A percentile compares a stretch with the other conserved stretches of the same genome.
Conservation (phyloP, 2,113 vertebrate species). For the Pteropus alecto region DNA sequence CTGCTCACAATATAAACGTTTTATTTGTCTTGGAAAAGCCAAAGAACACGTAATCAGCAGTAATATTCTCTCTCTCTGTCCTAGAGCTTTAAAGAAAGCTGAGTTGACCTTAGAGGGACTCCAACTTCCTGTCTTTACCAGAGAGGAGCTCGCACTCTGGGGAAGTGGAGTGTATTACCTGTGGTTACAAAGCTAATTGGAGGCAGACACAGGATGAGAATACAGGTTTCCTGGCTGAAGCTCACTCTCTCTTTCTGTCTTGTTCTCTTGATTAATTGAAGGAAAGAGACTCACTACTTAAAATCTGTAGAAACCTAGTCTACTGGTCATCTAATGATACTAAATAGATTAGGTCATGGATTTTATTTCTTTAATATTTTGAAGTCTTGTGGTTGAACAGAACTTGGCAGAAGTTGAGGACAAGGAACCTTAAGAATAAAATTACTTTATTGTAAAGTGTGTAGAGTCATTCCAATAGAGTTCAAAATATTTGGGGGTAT, state of each 20-base stretch:
- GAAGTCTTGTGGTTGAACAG: conserved; percentile 30
- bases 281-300: conserved; percentile 37
- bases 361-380: conserved; percentile 17
- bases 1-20: conserved; percentile 20
- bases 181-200: neutral
- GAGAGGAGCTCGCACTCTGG: neutral
- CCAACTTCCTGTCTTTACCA: neutral
- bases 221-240: neutral
- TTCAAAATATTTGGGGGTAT: neutral
- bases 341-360: neutral
- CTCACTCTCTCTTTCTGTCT: fast-evolving
- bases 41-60: conserved; percentile 37
- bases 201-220: neutral
- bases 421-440: neutral
- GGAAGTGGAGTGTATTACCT: neutral
- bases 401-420: neutral
- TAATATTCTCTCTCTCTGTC: neutral
- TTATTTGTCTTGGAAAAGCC: conserved; percentile 61
- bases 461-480: neutral
- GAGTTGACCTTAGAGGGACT: neutral
- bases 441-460: neutral
- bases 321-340: neutral
- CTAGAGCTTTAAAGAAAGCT: neutral
- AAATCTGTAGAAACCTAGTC: conserved; percentile 57
- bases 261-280: neutral